Evolutionary conservation across 2,113 vertebrate genomes (phyloP).

Genomic region (Amazona vittata): DNA sequence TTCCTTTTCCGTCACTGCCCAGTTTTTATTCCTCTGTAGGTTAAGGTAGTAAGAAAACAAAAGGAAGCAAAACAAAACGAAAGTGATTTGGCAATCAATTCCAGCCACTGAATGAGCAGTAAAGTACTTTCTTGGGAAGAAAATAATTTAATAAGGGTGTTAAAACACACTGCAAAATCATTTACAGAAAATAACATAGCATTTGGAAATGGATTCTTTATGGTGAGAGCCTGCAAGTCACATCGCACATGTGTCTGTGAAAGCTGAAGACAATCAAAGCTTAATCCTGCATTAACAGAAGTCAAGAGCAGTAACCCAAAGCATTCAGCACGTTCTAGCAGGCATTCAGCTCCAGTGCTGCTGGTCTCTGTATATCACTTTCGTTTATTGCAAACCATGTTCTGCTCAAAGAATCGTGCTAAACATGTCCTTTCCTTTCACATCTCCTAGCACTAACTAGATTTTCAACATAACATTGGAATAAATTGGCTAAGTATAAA

Average conservation of each 20-base stretch:
- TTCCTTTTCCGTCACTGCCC: background rate
- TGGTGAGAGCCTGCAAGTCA: background rate
- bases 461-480: background rate
- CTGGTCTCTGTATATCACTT: background rate
- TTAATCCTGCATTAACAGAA: background rate
- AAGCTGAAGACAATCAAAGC: background rate
- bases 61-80: background rate
- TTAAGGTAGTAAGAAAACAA: background rate
- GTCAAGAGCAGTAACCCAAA: background rate
- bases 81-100: background rate
- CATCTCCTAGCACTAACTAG: background rate
- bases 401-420: background rate
- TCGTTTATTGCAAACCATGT: background rate
- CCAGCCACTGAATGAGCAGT: background rate
- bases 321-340: background rate
- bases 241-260: background rate
- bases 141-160: background rate
- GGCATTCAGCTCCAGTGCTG: background rate
- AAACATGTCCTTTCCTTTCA: background rate
- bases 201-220: background rate
- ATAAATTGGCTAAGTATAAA: background rate
- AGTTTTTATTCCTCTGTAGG: background rate
- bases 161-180: conserved; percentile 4
- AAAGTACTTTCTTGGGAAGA: background rate
- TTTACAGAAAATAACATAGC: background rate